phyloP scores from a whole-genome alignment of 2,888 invertebrate species.

The Diadegma fenestrale region DNA sequence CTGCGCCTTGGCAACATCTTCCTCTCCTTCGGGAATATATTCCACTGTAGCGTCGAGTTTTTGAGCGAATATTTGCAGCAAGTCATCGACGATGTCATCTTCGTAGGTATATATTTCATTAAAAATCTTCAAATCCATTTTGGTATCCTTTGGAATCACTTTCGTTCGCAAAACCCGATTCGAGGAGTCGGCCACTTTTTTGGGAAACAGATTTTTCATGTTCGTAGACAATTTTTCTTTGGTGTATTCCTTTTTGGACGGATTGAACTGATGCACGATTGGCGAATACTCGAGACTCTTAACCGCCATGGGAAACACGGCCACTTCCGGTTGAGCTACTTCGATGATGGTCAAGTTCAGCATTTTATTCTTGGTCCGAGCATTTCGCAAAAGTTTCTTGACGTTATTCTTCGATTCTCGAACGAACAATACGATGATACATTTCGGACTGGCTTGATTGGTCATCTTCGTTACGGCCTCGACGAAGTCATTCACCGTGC shows the following conservation, averaged over 20 bases:
- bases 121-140: neutral
- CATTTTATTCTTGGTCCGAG: slow-evolving; percentile 59
- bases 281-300: neutral
- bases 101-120: too few species aligned
- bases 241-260: slow-evolving; percentile 56
- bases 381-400: slow-evolving; percentile 52
- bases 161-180: slow-evolving; percentile 59
- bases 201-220: slow-evolving; percentile 62
- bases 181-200: slow-evolving; percentile 68
- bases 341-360: slow-evolving; percentile 66
- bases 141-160: slow-evolving; percentile 26
- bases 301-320: too few species aligned
- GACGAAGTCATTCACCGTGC: neutral
- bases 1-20: too few species aligned
- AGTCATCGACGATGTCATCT: too few species aligned
- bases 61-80: too few species aligned
- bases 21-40: too few species aligned
- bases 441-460: slow-evolving; percentile 31
- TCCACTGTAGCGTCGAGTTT: too few species aligned
- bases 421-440: slow-evolving; percentile 47
- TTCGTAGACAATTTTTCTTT: neutral
- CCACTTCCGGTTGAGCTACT: slow-evolving; percentile 17
- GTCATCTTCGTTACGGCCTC: slow-evolving; percentile 45
- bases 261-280: slow-evolving; percentile 67
- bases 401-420: slow-evolving; percentile 16